phyloP scores from a whole-genome alignment of 2,888 invertebrate species.

The Trissonchulus latispiculum region DNA sequence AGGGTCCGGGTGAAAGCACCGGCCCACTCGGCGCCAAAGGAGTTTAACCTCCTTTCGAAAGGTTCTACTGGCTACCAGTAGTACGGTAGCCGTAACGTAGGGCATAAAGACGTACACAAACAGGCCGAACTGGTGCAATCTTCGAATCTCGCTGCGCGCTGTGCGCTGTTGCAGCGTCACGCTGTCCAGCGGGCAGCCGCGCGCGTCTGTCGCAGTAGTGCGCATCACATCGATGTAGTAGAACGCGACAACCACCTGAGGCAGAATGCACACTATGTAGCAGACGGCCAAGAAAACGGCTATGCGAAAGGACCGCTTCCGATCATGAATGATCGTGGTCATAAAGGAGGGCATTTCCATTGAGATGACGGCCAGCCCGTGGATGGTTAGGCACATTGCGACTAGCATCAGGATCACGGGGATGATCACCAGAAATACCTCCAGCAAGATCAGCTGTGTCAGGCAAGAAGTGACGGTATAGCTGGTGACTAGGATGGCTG shows the following conservation, averaged over 20 bases:
- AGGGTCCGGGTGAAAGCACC: no score
- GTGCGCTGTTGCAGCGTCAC: neutral
- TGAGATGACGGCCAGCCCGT: neutral
- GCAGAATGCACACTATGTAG: neutral
- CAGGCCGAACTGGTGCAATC: neutral
- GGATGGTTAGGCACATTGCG: neutral
- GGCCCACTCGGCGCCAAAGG: neutral
- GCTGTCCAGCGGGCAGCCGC: neutral
- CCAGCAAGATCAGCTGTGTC: neutral
- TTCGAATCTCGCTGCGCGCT: neutral
- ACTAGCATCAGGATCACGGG: neutral
- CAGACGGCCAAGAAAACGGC: neutral
- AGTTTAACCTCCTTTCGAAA: neutral
- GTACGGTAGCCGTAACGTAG: neutral
- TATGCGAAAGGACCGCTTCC: neutral
- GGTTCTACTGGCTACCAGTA: neutral
- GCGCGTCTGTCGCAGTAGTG: neutral
- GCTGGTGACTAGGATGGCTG: neutral
- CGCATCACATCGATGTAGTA: neutral
- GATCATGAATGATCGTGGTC: neutral
- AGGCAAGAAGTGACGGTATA: neutral
- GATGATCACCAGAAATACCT: neutral
- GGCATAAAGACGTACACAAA: neutral
- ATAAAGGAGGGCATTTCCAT: neutral
- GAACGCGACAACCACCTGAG: neutral